Conservation (phyloP, 2,113 vertebrate genomes). For the Hassar affinis region DNA sequence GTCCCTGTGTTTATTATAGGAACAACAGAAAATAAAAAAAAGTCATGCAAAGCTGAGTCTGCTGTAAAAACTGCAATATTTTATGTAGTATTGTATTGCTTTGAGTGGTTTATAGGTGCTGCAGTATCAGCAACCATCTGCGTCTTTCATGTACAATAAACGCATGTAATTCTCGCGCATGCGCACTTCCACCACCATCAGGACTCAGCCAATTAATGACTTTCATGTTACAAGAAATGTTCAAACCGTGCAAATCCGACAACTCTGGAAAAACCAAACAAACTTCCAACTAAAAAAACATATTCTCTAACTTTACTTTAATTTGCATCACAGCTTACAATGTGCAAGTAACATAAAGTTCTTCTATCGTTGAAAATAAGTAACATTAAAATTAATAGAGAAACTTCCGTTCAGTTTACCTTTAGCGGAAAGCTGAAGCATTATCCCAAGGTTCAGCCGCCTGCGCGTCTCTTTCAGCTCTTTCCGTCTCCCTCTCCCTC, state of each 20-base stretch:
- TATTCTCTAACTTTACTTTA: background rate
- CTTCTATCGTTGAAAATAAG: background rate
- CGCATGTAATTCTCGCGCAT: background rate
- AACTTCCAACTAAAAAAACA: background rate
- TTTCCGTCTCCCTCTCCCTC: slow-evolving; percentile 1
- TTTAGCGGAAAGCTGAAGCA: background rate
- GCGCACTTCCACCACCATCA: background rate
- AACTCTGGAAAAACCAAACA: background rate
- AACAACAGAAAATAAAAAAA: background rate
- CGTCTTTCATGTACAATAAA: background rate
- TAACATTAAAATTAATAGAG: background rate
- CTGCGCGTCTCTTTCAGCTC: background rate
- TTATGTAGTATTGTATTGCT: background rate
- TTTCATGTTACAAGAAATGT: background rate
- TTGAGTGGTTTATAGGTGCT: background rate
- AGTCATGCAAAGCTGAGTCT: background rate
- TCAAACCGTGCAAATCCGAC: background rate
- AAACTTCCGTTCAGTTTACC: background rate
- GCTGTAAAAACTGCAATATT: background rate
- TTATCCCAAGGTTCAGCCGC: background rate
- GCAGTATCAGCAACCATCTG: background rate
- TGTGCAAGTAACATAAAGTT: background rate
- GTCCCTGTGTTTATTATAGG: background rate
- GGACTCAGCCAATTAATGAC: background rate
- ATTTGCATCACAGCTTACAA: background rate